Evolutionary conservation across 2,888 invertebrate genomes (phyloP).

Genomic region (Hyalella azteca): DNA sequence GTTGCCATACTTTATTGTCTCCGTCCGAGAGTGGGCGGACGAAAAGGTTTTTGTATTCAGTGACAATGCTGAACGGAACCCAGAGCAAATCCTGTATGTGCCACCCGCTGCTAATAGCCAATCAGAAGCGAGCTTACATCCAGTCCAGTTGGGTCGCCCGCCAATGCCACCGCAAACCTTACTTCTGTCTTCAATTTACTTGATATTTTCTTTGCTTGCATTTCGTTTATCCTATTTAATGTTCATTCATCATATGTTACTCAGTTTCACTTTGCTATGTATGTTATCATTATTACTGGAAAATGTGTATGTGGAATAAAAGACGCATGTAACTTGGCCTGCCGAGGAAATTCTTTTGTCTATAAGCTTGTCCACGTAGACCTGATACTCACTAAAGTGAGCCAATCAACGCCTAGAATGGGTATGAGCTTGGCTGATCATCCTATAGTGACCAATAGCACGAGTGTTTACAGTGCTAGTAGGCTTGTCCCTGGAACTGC

Average conservation of each 20-base stretch:
- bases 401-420: slow-evolving; percentile 33
- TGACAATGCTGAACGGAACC: slow-evolving; percentile 1
- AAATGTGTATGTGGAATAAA: no score
- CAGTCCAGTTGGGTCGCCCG: slow-evolving; percentile 5
- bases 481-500: slow-evolving; percentile 12
- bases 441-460: not conserved
- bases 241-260: no score
- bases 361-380: slow-evolving; percentile 4
- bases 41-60: not conserved
- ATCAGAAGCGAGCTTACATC: slow-evolving; percentile 21
- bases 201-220: not conserved
- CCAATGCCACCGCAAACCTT: not conserved
- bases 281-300: no score
- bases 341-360: not conserved
- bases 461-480: slow-evolving; percentile 23
- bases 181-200: not conserved
- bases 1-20: not conserved
- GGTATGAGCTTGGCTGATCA: slow-evolving; percentile 31
- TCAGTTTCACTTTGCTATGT: no score
- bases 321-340: no score
- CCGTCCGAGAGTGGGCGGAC: not conserved
- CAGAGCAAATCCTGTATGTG: slow-evolving; percentile 3
- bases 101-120: slow-evolving; percentile 21
- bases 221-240: no score
- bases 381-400: slow-evolving; percentile 12